A percentile compares a stretch with the other conserved stretches of the same genome.
Evolutionary conservation across 2,797 vertebrate species (phyloP).

Genomic region (Neosalanx taihuensis): DNA sequence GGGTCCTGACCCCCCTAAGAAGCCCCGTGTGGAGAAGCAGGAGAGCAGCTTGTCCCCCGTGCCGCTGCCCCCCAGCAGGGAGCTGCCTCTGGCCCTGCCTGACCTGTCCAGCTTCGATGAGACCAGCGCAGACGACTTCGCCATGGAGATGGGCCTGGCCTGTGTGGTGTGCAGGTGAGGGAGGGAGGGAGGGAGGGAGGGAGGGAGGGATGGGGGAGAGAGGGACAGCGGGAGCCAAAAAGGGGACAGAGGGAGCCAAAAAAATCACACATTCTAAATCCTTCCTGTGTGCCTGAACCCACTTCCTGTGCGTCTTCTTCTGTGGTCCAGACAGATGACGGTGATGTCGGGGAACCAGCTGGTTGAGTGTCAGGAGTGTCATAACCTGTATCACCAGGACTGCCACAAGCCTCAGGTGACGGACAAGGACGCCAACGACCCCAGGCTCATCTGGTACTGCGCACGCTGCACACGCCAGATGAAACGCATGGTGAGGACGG

Average conservation of each 20-base stretch:
- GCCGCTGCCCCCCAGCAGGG: conserved; percentile 87
- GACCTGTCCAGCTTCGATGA: conserved; percentile 92
- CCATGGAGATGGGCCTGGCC: conserved; percentile 98
- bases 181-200: too few species aligned
- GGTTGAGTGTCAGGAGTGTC: conserved; percentile 98
- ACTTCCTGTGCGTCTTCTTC: not conserved
- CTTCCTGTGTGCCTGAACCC: too few species aligned
- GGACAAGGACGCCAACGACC: conserved; percentile 98
- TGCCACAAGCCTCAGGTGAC: conserved; percentile 98
- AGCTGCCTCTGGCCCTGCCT: conserved; percentile 80
- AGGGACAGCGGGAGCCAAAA: too few species aligned
- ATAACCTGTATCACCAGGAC: conserved; percentile 98
- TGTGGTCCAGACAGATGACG: conserved; percentile 92
- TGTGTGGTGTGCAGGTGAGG: conserved; percentile 93
- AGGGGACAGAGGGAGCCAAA: too few species aligned
- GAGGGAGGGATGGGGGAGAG: too few species aligned
- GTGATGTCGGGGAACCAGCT: conserved; percentile 94
- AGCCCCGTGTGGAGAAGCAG: conserved; percentile 87
- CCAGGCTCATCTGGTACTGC: conserved; percentile 96
- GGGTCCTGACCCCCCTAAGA: conserved; percentile 84
- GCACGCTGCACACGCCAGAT: conserved; percentile 96
- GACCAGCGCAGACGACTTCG: conserved; percentile 96
- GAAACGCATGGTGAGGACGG: conserved; percentile 90
- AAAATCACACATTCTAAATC: too few species aligned
- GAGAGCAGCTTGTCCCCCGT: conserved; percentile 88